Conservation (phyloP, 30 jellyfish, hydroid and myxozoan genomes). For the Turritopsis rubra region DNA sequence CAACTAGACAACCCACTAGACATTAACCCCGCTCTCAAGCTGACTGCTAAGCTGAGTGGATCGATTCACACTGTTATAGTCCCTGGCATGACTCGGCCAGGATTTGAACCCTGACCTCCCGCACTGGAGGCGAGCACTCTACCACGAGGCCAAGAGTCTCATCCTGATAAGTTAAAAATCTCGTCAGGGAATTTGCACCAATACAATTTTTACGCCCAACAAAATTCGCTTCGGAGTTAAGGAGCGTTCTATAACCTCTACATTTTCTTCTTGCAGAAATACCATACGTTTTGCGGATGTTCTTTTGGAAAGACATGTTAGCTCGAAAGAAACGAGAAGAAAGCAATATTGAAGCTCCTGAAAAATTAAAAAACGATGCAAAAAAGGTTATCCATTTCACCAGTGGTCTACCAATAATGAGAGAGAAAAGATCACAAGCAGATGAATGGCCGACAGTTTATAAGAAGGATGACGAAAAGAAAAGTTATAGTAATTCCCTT, state of each 20-base stretch:
- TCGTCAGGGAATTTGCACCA: too few relatives aligned
- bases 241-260: neutral
- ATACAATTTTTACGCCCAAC: too few relatives aligned
- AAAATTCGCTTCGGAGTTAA: too few relatives aligned
- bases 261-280: slow-evolving; percentile 44
- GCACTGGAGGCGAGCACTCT: too few relatives aligned
- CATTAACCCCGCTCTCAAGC: too few relatives aligned
- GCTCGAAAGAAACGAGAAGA: slow-evolving; percentile 86
- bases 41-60: too few relatives aligned
- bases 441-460: slow-evolving; percentile 39
- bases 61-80: too few relatives aligned
- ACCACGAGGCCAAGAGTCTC: too few relatives aligned
- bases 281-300: slow-evolving; percentile 84
- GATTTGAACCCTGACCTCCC: too few relatives aligned
- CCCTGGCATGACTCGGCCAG: too few relatives aligned
- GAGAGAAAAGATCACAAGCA: slow-evolving; percentile 32
- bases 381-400: slow-evolving; percentile 16
- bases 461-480: slow-evolving; percentile 23
- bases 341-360: neutral
- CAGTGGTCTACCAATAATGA: slow-evolving; percentile 19
- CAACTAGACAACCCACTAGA: too few relatives aligned
- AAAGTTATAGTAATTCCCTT: neutral
- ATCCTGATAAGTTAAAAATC: too few relatives aligned
- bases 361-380: neutral
- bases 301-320: slow-evolving; percentile 97